Percentiles rank a stretch among this genome's conserved stretches.
phyloP scores from a whole-genome alignment of 2,888 invertebrate species.

The Falcaria lacertinaria region DNA sequence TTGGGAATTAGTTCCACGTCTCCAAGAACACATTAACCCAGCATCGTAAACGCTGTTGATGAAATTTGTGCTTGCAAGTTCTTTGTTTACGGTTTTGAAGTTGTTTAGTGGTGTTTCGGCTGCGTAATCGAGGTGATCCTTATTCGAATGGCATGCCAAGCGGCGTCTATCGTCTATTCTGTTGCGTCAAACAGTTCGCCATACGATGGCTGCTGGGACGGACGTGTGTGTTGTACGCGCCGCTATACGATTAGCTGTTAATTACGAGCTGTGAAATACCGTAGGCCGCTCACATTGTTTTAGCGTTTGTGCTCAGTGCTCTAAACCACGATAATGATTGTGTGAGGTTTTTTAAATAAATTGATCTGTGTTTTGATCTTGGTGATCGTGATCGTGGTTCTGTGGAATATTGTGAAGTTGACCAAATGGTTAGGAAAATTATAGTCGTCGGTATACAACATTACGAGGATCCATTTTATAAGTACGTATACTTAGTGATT shows the following conservation, averaged over 20 bases:
- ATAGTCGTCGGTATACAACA: conserved; percentile 69
- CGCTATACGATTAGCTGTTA: conserved; percentile 36
- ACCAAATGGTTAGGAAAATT: conserved; percentile 71
- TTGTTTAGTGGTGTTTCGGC: conserved; percentile 55
- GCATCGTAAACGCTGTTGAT: conserved; percentile 34
- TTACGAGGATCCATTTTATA: conserved; percentile 73
- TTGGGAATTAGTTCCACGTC: conserved; percentile 25
- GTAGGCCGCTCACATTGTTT: conserved; percentile 51
- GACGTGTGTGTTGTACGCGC: conserved; percentile 42
- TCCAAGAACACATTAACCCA: conserved; percentile 23
- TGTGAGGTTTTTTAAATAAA: conserved; percentile 46
- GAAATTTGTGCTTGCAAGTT: conserved; percentile 42
- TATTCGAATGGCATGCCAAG: conserved; percentile 67
- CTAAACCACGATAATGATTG: conserved; percentile 46
- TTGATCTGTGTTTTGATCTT: conserved; percentile 30
- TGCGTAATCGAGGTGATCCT: conserved; percentile 70
- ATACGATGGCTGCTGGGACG: conserved; percentile 38
- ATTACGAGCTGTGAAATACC: conserved; percentile 50
- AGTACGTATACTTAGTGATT: conserved; percentile 49
- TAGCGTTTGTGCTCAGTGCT: conserved; percentile 35
- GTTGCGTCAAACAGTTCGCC: conserved; percentile 59
- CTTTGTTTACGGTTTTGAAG: conserved; percentile 56
- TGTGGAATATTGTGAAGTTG: conserved; percentile 32
- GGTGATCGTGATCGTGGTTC: conserved; percentile 38
- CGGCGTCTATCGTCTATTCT: conserved; percentile 44